These are phyloP conservation scores for Pongo abelii DNA, from an alignment of 2,113 vertebrate species.

Conservation along the genomic window DNA sequence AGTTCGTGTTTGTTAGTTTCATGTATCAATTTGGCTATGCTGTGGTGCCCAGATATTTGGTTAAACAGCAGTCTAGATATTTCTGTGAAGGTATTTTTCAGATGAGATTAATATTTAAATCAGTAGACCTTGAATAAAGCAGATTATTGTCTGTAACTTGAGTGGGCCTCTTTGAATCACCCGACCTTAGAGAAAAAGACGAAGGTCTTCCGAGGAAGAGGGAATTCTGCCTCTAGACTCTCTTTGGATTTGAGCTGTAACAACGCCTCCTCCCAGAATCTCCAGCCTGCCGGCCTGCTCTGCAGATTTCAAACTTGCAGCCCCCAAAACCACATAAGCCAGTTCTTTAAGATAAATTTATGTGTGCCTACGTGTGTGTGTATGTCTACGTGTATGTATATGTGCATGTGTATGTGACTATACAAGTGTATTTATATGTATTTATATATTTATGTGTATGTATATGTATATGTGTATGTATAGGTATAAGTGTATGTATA, in stretches of 20 bases:
- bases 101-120: background rate
- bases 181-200: background rate
- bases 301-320: no score
- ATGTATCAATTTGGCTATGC: background rate
- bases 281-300: no score
- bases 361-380: background rate
- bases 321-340: rapidly evolving
- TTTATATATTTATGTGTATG: no score
- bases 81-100: background rate
- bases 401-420: no score
- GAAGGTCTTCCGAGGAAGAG: background rate
- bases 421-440: no score
- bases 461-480: no score
- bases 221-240: background rate
- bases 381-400: no score
- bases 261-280: rapidly evolving
- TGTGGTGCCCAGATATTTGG: no score
- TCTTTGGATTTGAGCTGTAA: background rate
- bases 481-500: no score
- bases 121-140: background rate
- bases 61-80: background rate
- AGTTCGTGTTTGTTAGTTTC: background rate
- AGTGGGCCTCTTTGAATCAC: background rate
- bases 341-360: background rate
- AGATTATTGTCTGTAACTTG: background rate